Conservation (phyloP, 2,797 vertebrate genomes). For the Ctenosaura bakeri region DNA sequence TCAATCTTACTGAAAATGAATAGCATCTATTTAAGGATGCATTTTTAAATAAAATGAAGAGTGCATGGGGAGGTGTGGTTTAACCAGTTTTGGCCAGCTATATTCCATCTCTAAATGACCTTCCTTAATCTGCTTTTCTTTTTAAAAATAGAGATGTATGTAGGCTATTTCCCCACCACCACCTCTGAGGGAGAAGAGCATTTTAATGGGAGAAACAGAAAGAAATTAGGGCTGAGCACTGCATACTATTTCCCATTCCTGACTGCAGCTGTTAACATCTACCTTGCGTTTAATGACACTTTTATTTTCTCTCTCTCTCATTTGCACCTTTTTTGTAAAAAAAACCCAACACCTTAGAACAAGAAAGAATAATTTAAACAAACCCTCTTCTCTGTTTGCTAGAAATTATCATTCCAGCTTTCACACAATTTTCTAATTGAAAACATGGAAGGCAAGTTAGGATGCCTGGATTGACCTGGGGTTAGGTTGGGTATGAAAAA, state of each 20-base stretch:
- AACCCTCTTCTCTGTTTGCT: not conserved
- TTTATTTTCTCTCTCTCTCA: not conserved
- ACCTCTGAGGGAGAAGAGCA: not conserved
- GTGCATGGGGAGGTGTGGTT: not conserved
- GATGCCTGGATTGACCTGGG: not conserved
- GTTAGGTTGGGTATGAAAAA: not conserved
- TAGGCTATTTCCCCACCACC: not conserved
- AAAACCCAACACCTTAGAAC: too few species aligned
- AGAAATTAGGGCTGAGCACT: not conserved
- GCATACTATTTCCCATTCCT: not conserved
- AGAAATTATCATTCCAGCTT: not conserved
- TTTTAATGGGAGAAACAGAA: not conserved
- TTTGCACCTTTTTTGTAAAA: not conserved
- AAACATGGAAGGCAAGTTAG: rapidly evolving
- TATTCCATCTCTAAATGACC: not conserved
- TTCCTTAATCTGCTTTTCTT: not conserved
- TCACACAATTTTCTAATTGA: not conserved
- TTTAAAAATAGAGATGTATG: not conserved
- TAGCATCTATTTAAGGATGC: not conserved
- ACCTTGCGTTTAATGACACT: not conserved
- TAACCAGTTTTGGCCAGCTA: not conserved
- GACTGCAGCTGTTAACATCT: not conserved
- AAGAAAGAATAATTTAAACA: too few species aligned
- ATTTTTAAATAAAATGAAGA: not conserved
- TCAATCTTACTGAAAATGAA: not conserved